These are phyloP conservation scores for Ctenoplectra terminalis DNA, from an alignment of 1,140 invertebrate species.

Conservation along the genomic window DNA sequence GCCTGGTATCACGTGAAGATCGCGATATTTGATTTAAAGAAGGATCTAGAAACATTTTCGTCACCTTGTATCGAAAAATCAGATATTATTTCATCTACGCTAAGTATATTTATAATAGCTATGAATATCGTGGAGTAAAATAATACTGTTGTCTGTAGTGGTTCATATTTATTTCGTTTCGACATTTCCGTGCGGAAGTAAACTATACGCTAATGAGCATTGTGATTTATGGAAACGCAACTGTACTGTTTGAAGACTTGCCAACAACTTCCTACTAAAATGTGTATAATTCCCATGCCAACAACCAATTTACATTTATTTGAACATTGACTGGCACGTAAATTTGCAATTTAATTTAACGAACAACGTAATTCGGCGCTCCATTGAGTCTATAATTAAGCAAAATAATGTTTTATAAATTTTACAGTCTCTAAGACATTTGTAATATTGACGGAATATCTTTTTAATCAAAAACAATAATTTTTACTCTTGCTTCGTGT, in stretches of 20 bases:
- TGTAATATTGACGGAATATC: neutral
- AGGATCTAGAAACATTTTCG: neutral
- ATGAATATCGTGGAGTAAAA: neutral
- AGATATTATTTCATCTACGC: too few species aligned
- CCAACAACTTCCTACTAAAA: neutral
- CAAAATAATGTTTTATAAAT: too few species aligned
- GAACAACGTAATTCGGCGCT: neutral
- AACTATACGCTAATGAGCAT: neutral
- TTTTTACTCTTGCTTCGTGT: neutral
- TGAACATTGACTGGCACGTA: neutral
- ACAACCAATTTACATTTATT: neutral
- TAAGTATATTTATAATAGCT: neutral
- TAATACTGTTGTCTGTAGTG: neutral
- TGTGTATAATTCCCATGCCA: neutral
- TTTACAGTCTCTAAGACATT: neutral
- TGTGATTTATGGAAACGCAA: conserved; percentile 12
- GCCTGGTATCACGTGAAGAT: neutral
- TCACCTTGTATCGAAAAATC: neutral
- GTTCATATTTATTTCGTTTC: conserved; percentile 4
- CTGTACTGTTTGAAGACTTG: neutral
- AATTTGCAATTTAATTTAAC: neutral
- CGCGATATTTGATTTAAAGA: neutral
- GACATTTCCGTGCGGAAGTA: neutral
- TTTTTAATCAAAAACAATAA: neutral
- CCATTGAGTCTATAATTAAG: neutral